Evolutionary conservation across 2,113 vertebrate genomes (phyloP).

Genomic region (Oncorhynchus gorbuscha): DNA sequence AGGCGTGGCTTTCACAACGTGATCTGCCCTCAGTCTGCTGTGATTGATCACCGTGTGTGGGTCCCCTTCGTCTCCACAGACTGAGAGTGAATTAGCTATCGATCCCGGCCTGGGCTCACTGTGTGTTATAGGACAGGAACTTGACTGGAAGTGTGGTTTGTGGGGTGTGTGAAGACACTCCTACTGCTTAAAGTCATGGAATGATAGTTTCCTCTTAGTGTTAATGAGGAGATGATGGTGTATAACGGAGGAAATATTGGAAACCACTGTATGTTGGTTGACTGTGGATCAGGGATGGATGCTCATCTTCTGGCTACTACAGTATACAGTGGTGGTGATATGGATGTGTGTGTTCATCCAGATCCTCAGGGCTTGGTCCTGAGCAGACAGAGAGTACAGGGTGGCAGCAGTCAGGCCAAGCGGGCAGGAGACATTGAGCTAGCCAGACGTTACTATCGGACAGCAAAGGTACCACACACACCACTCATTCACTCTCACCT

Average conservation of each 20-base stretch:
- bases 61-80: slow-evolving; percentile 34
- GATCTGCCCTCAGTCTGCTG: slow-evolving; percentile 17
- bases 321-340: neutral
- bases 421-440: slow-evolving; percentile 73
- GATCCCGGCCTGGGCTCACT: slow-evolving; percentile 29
- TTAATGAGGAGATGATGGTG: slow-evolving; percentile 25
- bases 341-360: slow-evolving; percentile 26
- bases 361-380: slow-evolving; percentile 69
- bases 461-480: slow-evolving; percentile 77
- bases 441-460: slow-evolving; percentile 75
- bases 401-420: slow-evolving; percentile 83
- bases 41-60: slow-evolving; percentile 41
- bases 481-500: neutral
- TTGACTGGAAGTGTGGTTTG: slow-evolving; percentile 19
- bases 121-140: neutral
- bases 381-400: slow-evolving; percentile 85
- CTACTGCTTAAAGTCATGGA: slow-evolving; percentile 31
- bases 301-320: neutral
- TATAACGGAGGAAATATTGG: too few relatives aligned
- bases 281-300: neutral
- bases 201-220: slow-evolving; percentile 21
- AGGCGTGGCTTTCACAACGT: slow-evolving; percentile 20
- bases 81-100: slow-evolving; percentile 52
- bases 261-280: neutral
- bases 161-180: slow-evolving; percentile 24